These are phyloP conservation scores for Trypoxylon attenuatum DNA, from an alignment of 2,888 invertebrate species.

Conservation along the genomic window DNA sequence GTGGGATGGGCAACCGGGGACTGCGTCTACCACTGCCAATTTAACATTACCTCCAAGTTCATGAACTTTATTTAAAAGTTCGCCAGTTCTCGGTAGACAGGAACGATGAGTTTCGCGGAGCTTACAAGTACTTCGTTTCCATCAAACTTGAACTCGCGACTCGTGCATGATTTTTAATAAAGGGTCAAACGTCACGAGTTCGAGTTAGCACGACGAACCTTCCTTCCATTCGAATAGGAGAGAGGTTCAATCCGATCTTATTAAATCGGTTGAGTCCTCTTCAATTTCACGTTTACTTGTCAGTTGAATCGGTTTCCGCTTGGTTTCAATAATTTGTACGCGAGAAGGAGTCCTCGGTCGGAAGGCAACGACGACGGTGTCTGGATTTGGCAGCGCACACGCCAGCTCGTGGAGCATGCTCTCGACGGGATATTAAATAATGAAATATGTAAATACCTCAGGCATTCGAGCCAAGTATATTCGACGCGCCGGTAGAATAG, in stretches of 20 bases:
- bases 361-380: neutral
- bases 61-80: conserved; percentile 43
- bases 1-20: too few relatives aligned
- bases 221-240: neutral
- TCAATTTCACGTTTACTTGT: neutral
- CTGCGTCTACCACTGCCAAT: too few relatives aligned
- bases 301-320: too few relatives aligned
- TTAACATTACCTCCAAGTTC: conserved; percentile 22
- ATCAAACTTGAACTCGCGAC: conserved; percentile 34
- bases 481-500: neutral
- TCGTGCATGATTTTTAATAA: conserved; percentile 36
- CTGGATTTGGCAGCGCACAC: conserved; percentile 11
- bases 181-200: neutral
- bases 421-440: conserved; percentile 46
- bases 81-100: too few relatives aligned
- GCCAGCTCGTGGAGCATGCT: conserved; percentile 16
- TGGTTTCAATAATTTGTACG: too few relatives aligned
- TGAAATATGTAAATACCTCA: conserved; percentile 53
- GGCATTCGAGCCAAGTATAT: conserved; percentile 11
- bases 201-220: conserved; percentile 7
- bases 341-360: too few relatives aligned
- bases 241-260: neutral
- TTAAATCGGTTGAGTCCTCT: neutral
- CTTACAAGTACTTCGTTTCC: conserved; percentile 10
- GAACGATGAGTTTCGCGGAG: conserved; percentile 18